These are phyloP conservation scores for Patiria pectinifera DNA, from an alignment of 53 echinoderm and acorn worm species.

Conservation along the genomic window DNA sequence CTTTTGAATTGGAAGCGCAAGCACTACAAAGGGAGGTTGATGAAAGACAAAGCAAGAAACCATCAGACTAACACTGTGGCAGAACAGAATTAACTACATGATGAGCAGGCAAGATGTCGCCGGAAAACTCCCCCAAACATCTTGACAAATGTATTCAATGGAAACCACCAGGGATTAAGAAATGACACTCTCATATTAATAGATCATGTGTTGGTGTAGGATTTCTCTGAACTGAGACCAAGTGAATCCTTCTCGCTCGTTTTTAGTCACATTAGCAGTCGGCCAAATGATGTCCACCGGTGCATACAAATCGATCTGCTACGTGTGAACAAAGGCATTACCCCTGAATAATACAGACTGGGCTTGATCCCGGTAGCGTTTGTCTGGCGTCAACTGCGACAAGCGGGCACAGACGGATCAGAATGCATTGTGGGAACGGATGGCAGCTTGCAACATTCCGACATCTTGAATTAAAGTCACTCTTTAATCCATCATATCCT, in stretches of 20 bases:
- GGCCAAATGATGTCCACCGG: neutral
- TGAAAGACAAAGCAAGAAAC: too few species aligned
- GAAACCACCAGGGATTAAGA: neutral
- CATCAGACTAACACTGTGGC: too few species aligned
- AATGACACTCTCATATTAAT: neutral
- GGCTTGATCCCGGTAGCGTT: neutral
- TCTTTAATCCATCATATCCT: neutral
- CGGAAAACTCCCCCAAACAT: too few species aligned
- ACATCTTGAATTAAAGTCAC: neutral
- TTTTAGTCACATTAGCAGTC: neutral
- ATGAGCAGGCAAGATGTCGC: too few species aligned
- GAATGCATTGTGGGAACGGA: slow-evolving; percentile 19
- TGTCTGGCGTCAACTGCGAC: neutral
- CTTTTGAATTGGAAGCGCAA: too few species aligned
- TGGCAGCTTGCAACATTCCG: neutral
- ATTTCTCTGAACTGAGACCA: neutral
- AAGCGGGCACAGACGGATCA: neutral
- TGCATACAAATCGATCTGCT: neutral
- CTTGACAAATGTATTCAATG: neutral
- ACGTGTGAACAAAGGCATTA: slow-evolving; percentile 30
- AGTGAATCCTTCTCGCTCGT: neutral
- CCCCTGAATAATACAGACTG: slow-evolving; percentile 8
- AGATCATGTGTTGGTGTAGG: neutral
- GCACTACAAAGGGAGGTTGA: too few species aligned
- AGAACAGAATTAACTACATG: too few species aligned